phyloP scores from a whole-genome alignment of 2,888 invertebrate species.

The Anthophora plumipes region DNA sequence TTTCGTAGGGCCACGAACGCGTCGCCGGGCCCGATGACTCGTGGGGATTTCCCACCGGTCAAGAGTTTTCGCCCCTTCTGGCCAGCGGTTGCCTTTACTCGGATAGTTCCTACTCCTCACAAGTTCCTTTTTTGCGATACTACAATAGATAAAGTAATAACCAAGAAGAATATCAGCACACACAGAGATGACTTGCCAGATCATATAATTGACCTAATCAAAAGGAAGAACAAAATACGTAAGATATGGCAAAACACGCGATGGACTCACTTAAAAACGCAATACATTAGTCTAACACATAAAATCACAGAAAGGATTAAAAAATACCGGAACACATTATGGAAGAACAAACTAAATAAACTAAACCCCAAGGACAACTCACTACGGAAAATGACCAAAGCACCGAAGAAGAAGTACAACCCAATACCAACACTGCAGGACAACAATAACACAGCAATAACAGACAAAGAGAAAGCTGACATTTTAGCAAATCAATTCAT shows the following conservation, averaged over 20 bases:
- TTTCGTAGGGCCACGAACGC: no score
- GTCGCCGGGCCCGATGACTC: no score
- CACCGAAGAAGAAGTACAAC: slow-evolving; percentile 42
- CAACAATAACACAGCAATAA: slow-evolving; percentile 31
- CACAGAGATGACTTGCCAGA: slow-evolving; percentile 31
- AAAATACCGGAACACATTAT: slow-evolving; percentile 24
- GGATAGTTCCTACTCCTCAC: no score
- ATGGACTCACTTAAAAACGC: not conserved
- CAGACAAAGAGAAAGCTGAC: slow-evolving; percentile 27
- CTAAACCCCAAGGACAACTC: slow-evolving; percentile 44
- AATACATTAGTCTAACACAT: slow-evolving; percentile 8
- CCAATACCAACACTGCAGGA: slow-evolving; percentile 40
- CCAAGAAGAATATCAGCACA: slow-evolving; percentile 22
- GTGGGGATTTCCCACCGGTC: no score
- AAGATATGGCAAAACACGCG: slow-evolving; percentile 35
- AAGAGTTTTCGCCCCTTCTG: no score
- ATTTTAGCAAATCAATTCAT: not conserved
- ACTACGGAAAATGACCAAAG: slow-evolving; percentile 54
- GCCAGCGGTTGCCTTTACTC: no score
- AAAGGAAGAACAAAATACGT: slow-evolving; percentile 19
- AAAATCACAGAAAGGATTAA: slow-evolving; percentile 28
- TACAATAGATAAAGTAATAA: slow-evolving; percentile 41
- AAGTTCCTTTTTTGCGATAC: no score
- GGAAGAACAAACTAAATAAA: slow-evolving; percentile 26
- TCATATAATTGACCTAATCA: slow-evolving; percentile 18